A percentile compares a stretch with the other conserved stretches of the same genome.
Conservation (phyloP, 2,888 invertebrate genomes). For the Scrobipalpa costella region DNA sequence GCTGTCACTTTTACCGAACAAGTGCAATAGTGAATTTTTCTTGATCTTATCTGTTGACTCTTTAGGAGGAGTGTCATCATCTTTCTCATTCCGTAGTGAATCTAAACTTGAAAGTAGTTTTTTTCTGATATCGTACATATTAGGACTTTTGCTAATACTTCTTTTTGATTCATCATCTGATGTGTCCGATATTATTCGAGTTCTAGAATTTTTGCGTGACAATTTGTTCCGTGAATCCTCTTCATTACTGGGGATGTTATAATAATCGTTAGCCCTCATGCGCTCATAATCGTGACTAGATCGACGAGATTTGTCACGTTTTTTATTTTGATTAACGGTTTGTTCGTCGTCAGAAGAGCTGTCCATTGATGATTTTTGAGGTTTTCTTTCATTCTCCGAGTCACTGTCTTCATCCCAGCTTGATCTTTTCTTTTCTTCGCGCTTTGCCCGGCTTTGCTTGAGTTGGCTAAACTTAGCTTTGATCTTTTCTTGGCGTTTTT, state of each 20-base stretch:
- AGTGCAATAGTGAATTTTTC: constrained; percentile 65
- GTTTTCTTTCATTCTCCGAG: constrained; percentile 79
- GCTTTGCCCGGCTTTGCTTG: constrained; percentile 92
- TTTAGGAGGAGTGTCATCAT: constrained; percentile 38
- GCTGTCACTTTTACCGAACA: constrained; percentile 74
- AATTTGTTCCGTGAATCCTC: constrained; percentile 80
- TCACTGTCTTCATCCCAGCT: constrained; percentile 95
- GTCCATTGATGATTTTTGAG: constrained; percentile 68
- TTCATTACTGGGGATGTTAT: constrained; percentile 73
- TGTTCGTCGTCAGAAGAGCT: constrained; percentile 81
- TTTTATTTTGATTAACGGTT: constrained; percentile 63
- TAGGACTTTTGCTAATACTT: constrained; percentile 68
- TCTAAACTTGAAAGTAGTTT: constrained; percentile 80
- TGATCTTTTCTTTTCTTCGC: constrained; percentile 94
- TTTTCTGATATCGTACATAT: constrained; percentile 74
- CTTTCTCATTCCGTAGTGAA: constrained; percentile 50
- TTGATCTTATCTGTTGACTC: constrained; percentile 58
- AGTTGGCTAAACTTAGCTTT: constrained; percentile 94
- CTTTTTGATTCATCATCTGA: constrained; percentile 86
- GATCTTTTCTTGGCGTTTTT: constrained; percentile 91
- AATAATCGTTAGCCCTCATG: constrained; percentile 74
- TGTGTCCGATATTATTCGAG: constrained; percentile 89
- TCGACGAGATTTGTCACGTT: constrained; percentile 75
- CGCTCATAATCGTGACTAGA: constrained; percentile 60
- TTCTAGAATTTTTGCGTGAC: constrained; percentile 85